Conservation (phyloP, 2,888 invertebrate species). For the Hololepta plana region DNA sequence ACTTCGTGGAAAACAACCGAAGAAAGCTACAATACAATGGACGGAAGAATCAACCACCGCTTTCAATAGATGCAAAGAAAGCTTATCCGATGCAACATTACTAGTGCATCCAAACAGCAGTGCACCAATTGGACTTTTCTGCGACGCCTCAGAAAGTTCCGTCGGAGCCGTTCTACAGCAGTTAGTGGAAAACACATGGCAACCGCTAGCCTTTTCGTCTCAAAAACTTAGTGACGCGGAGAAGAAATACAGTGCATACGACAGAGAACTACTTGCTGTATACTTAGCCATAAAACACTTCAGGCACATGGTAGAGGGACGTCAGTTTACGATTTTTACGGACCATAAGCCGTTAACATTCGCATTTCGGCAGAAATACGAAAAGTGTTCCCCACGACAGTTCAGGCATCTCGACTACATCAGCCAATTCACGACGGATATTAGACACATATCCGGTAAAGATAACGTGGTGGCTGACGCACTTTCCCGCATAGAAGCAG, state of each 20-base stretch:
- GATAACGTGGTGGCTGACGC: no score
- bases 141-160: constrained; percentile 20
- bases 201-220: constrained; percentile 22
- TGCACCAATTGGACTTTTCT: constrained; percentile 14
- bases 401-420: no score
- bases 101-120: constrained; percentile 16
- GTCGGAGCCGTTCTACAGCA: constrained; percentile 23
- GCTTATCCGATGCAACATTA: no score
- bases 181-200: constrained; percentile 11
- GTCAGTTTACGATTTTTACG: constrained; percentile 8
- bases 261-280: constrained; percentile 8
- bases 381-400: no score
- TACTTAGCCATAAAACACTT: constrained; percentile 9
- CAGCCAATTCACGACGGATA: no score
- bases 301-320: constrained; percentile 7
- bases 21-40: no score
- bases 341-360: constrained; percentile 9
- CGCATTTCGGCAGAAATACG: no score
- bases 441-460: no score
- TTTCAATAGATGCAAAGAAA: no score
- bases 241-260: constrained; percentile 12
- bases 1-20: no score
- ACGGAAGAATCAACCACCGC: no score
- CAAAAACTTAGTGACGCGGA: constrained; percentile 17
- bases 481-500: constrained; percentile 3